phyloP scores from a whole-genome alignment of 2,888 invertebrate species.

The Tetropium fuscum region DNA sequence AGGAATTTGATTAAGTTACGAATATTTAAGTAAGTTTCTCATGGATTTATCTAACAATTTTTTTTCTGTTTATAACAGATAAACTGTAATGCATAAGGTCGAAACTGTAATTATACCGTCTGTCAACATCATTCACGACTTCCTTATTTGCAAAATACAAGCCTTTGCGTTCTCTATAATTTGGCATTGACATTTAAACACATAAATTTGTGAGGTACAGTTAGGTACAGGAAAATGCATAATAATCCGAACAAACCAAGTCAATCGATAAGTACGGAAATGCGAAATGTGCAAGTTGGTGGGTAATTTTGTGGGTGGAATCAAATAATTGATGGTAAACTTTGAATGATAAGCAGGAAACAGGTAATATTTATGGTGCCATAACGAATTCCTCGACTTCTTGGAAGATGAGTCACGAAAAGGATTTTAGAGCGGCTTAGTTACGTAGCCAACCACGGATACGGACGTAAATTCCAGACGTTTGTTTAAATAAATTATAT shows the following conservation, averaged over 20 bases:
- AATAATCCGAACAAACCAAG: constrained; percentile 10
- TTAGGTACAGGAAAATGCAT: constrained; percentile 14
- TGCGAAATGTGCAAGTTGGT: constrained; percentile 11
- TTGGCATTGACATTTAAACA: constrained; percentile 24
- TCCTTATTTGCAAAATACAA: constrained; percentile 23
- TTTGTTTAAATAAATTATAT: too few relatives aligned
- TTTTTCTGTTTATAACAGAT: too few relatives aligned
- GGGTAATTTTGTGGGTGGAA: constrained; percentile 15
- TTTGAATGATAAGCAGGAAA: constrained; percentile 8
- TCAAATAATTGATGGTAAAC: constrained; percentile 5
- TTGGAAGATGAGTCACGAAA: not conserved
- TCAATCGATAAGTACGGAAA: constrained; percentile 18
- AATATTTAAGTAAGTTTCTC: too few relatives aligned
- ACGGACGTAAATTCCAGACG: too few relatives aligned
- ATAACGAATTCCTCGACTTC: not conserved
- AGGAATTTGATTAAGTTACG: too few relatives aligned
- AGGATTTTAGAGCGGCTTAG: not conserved
- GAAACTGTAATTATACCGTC: constrained; percentile 2
- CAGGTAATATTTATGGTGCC: constrained; percentile 1
- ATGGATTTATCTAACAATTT: too few relatives aligned
- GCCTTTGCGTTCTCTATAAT: constrained; percentile 13
- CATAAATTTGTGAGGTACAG: constrained; percentile 15
- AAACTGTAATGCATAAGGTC: not conserved
- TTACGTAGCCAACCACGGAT: too few relatives aligned
- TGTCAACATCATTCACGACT: constrained; percentile 3